Evolutionary conservation across 1,140 invertebrate species (phyloP), one percentile per base, ranked within the genome.

Genomic region (Bombus balteatus): DNA sequence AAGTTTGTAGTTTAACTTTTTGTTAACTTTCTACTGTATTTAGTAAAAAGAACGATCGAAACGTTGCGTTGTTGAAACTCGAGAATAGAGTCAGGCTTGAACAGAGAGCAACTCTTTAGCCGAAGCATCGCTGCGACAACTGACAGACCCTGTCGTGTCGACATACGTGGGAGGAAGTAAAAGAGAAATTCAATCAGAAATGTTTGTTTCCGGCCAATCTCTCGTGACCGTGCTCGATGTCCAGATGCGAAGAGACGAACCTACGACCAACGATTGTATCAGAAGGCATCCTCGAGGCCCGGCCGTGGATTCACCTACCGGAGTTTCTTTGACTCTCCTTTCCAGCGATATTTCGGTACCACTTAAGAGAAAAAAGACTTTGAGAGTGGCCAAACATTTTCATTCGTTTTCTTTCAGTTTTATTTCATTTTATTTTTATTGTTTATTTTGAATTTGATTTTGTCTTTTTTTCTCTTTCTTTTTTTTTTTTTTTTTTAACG

Each of bases 291-390:
- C 3, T 93, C 94, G 77, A 95, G 93, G 92, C 89, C 94, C 57
- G 91, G 93, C 88, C 93, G 93, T 92, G 92, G 97, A 95, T 97
- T 96, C 95, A 96, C 96, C 95, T 97, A 97, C 96, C 96, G 97
- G 95, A 97, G 96, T 96, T 97, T 97, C 96, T 98, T 97, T 95
- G 97, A 98, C 95, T 97, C 97, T 93, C 97, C 97, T 93, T 98
- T 98, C 94, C 97, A 97, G 94, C 97, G 97, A 96, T 97, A 97
- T 94, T 98, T 98, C 96, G 98, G 98, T 98, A 98, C 89, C 90
- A 83, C 71, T 86, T 85, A 78, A 89, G 85, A 85, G 74, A 87
- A 83, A 87, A 87, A 88, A 88, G 80, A 88, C 89, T 90, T 91
- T 89, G 83, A 88, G 89, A 88, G 87, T 88, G 83, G 32, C 81